Conservation (phyloP, 2,888 invertebrate species). For the Nomada goodeniana region DNA sequence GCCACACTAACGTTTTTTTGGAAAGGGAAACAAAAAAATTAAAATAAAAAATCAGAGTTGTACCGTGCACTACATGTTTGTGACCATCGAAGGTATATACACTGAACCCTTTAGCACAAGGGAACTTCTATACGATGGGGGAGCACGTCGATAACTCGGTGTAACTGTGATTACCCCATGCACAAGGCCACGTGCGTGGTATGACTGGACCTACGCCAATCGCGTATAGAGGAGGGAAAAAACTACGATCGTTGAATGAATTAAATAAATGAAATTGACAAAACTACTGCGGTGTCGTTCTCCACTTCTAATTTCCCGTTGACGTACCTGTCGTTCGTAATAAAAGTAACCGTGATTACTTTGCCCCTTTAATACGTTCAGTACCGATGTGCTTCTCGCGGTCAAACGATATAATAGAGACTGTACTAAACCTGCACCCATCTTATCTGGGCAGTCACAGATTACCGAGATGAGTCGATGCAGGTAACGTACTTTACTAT, state of each 20-base stretch:
- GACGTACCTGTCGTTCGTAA: slow-evolving; percentile 57
- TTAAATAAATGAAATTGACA: not conserved
- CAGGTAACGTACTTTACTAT: slow-evolving; percentile 31
- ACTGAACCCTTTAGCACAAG: slow-evolving; percentile 17
- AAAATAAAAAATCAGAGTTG: not conserved
- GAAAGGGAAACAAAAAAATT: not conserved
- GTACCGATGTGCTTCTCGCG: slow-evolving; percentile 5
- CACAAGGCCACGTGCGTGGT: slow-evolving; percentile 65
- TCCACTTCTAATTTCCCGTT: not conserved
- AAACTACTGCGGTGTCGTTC: not conserved
- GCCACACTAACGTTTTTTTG: not conserved
- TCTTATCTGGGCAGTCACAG: slow-evolving; percentile 48
- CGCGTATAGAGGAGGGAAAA: slow-evolving; percentile 35
- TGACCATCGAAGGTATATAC: slow-evolving; percentile 7
- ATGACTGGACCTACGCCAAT: slow-evolving; percentile 58
- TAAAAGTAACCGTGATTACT: slow-evolving; percentile 19
- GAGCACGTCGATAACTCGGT: slow-evolving; percentile 56
- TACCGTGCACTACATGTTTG: slow-evolving; percentile 19
- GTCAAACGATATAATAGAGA: slow-evolving; percentile 51
- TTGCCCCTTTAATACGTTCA: slow-evolving; percentile 21
- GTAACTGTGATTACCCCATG: slow-evolving; percentile 36
- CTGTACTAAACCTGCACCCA: slow-evolving; percentile 59
- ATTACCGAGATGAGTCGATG: slow-evolving; percentile 34
- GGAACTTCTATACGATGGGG: slow-evolving; percentile 8
- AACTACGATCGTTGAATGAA: slow-evolving; percentile 42